A percentile compares a stretch with the other conserved stretches of the same genome.
Conservation (phyloP, 2,113 vertebrate genomes). For the Callorhinus ursinus region DNA sequence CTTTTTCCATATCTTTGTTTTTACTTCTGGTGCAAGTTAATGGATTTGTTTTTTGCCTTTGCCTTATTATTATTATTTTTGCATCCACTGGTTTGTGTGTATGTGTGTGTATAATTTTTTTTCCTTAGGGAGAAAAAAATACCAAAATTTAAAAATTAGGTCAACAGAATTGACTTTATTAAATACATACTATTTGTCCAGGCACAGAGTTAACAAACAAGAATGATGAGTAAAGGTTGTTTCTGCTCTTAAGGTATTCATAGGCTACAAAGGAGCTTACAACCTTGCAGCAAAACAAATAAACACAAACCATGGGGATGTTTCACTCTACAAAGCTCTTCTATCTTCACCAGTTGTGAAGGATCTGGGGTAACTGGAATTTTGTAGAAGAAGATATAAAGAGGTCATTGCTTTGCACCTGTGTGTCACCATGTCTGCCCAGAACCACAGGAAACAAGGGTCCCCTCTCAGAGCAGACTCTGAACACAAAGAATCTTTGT, state of each 20-base stretch:
- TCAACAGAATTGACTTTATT: not conserved
- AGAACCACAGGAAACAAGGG: not conserved
- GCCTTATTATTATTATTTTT: not conserved
- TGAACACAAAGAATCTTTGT: not conserved
- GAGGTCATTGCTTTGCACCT: not conserved
- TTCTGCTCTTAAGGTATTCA: not conserved
- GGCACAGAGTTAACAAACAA: not conserved
- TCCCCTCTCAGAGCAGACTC: not conserved
- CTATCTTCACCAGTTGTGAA: not conserved
- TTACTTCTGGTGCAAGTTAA: not conserved
- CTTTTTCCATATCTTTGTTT: not conserved
- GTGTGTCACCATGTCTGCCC: not conserved
- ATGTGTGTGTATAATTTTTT: not conserved
- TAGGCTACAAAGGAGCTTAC: not conserved
- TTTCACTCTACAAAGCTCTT: not conserved
- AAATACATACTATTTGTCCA: not conserved
- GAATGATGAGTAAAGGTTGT: not conserved
- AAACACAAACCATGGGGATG: not conserved
- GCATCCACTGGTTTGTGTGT: not conserved
- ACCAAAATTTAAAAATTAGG: not conserved
- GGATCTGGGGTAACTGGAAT: not conserved
- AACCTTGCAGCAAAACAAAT: not conserved
- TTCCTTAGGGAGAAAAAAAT: not conserved
- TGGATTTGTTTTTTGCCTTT: not conserved
- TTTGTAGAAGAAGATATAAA: not conserved